Conservation (phyloP, 1,140 invertebrate genomes). For the Dinoponera quadriceps region DNA sequence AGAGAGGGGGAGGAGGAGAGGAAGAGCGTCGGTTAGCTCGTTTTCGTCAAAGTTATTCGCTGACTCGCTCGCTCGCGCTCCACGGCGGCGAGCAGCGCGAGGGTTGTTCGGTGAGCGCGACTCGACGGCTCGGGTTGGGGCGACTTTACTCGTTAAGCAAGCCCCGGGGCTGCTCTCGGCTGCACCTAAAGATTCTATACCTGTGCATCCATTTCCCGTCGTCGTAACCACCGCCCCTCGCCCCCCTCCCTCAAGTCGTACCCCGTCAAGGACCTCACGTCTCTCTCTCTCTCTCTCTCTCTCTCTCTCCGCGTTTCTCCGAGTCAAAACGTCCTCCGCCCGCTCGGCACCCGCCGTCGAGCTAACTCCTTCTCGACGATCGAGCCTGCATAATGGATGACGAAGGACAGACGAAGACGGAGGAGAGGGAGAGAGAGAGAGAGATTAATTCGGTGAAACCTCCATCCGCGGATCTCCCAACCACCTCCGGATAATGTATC, state of each 20-base stretch:
- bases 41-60: constrained; percentile 72
- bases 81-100: constrained; percentile 66
- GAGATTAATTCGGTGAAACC: constrained; percentile 64
- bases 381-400: constrained; percentile 36
- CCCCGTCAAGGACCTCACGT: constrained; percentile 28
- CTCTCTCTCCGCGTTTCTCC: constrained; percentile 48
- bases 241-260: constrained; percentile 25
- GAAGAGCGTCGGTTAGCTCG: constrained; percentile 71
- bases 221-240: neutral
- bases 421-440: neutral
- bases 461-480: constrained; percentile 49
- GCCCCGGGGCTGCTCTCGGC: constrained; percentile 73
- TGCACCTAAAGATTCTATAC: constrained; percentile 62
- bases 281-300: no score
- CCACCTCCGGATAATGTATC: constrained; percentile 63
- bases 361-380: constrained; percentile 42
- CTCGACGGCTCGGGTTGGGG: constrained; percentile 23
- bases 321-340: constrained; percentile 50
- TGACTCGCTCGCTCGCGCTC: constrained; percentile 66
- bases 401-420: neutral
- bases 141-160: constrained; percentile 79
- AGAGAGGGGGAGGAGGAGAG: no score
- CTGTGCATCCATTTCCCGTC: constrained; percentile 53
- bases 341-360: constrained; percentile 10
- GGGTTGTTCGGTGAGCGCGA: neutral